A percentile compares a stretch with the other conserved stretches of the same genome.
Conservation (phyloP, 30 jellyfish, hydroid and myxozoan species). For the Mastigias papua region DNA sequence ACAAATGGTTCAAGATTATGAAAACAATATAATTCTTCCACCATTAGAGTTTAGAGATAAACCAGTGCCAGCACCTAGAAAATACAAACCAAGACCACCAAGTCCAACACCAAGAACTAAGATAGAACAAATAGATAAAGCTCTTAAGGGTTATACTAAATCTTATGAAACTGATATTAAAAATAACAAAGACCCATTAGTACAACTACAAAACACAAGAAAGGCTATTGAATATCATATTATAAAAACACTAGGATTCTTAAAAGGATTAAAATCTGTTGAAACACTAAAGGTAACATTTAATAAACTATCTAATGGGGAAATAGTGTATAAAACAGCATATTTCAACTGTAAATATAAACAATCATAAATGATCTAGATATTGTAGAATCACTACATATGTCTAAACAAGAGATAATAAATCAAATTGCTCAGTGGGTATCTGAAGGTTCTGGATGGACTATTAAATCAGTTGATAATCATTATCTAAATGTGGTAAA, state of each 20-base stretch:
- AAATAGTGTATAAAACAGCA: constrained; percentile 16
- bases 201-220: constrained; percentile 19
- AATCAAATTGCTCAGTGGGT: neutral
- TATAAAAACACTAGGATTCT: neutral
- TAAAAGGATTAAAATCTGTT: constrained; percentile 9
- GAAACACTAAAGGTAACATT: constrained; percentile 24
- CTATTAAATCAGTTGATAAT: neutral
- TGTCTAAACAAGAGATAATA: neutral
- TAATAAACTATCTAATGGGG: neutral
- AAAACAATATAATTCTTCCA: constrained; percentile 10
- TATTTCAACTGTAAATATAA: constrained; percentile 11
- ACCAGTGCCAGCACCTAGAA: constrained; percentile 28
- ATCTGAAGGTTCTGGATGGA: neutral
- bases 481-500: neutral
- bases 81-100: neutral
- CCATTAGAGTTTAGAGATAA: too few relatives aligned
- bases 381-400: neutral
- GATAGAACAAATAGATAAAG: neutral
- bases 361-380: neutral
- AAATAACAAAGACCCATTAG: constrained; percentile 20
- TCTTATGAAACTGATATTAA: neutral
- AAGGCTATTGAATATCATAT: neutral
- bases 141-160: neutral
- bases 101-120: neutral
- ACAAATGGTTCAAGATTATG: constrained; percentile 12